A percentile compares a stretch with the other conserved stretches of the same genome.
Evolutionary conservation across 2,113 vertebrate genomes (phyloP).

Genomic region (Egretta garzetta): DNA sequence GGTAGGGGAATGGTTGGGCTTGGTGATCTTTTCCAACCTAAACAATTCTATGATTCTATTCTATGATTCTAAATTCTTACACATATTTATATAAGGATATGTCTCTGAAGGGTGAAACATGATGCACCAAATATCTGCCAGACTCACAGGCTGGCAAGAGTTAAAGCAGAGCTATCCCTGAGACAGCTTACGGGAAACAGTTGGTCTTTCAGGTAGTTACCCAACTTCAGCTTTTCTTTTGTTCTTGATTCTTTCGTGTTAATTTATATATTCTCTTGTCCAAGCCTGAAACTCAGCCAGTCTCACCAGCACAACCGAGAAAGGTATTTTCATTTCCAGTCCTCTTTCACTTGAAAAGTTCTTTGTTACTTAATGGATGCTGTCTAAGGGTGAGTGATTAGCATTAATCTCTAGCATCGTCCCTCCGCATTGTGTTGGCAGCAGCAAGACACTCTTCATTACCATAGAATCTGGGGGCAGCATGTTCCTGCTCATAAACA

Average conservation of each 20-base stretch:
- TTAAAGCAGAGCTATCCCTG: background rate
- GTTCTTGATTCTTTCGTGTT: background rate
- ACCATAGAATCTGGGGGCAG: slow-evolving; percentile 19
- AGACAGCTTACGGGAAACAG: background rate
- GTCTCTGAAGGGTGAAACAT: background rate
- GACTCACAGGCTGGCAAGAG: background rate
- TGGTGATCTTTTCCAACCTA: no score
- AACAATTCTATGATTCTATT: no score
- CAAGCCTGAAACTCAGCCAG: background rate
- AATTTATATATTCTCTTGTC: background rate
- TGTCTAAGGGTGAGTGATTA: background rate
- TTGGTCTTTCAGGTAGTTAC: background rate
- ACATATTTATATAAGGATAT: background rate
- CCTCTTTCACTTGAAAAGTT: background rate
- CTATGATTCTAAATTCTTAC: background rate
- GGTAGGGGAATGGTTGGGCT: no score
- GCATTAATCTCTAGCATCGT: background rate
- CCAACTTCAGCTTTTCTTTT: background rate
- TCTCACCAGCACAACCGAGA: background rate
- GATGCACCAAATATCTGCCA: background rate
- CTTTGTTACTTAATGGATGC: background rate
- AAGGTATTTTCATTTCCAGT: background rate
- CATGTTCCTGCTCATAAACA: background rate
- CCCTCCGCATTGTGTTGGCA: background rate
- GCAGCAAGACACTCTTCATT: slow-evolving; percentile 14